These are phyloP conservation scores for Dendrophyllia cribrosa DNA, from an alignment of 64 coral and sea anemone genomes.

Conservation along the genomic window DNA sequence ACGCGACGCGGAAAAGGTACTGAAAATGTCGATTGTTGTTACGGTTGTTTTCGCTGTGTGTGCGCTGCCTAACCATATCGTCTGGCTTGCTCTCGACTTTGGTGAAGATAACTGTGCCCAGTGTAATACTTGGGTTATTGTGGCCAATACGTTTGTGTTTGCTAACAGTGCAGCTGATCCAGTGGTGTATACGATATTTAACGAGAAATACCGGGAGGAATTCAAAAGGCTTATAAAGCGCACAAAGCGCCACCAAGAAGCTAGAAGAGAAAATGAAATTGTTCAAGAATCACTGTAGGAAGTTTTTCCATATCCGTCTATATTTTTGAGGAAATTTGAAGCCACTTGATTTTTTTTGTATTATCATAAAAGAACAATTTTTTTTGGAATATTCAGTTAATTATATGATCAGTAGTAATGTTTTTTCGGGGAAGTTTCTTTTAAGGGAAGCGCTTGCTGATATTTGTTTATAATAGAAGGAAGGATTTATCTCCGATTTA, in stretches of 20 bases:
- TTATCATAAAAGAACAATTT: no score
- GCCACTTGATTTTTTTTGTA: no score
- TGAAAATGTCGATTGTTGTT: conserved; percentile 76
- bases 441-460: no score
- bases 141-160: conserved; percentile 84
- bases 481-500: no score
- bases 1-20: conserved; percentile 71
- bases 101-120: conserved; percentile 25
- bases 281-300: not conserved
- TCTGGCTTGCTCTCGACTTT: conserved; percentile 80
- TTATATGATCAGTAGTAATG: no score
- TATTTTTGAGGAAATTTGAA: no score
- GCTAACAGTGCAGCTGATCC: conserved; percentile 82
- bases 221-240: conserved; percentile 43
- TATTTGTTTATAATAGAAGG: no score
- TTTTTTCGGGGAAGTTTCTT: no score
- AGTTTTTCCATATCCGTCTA: not conserved
- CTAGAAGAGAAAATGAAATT: not conserved
- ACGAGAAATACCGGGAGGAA: conserved; percentile 83
- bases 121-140: conserved; percentile 74
- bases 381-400: no score
- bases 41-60: conserved; percentile 81
- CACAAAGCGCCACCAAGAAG: not conserved
- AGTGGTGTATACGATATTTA: conserved; percentile 79
- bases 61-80: conserved; percentile 81